Evolutionary conservation across 2,113 vertebrate genomes (phyloP).

Genomic region (Phyllostomus discolor): DNA sequence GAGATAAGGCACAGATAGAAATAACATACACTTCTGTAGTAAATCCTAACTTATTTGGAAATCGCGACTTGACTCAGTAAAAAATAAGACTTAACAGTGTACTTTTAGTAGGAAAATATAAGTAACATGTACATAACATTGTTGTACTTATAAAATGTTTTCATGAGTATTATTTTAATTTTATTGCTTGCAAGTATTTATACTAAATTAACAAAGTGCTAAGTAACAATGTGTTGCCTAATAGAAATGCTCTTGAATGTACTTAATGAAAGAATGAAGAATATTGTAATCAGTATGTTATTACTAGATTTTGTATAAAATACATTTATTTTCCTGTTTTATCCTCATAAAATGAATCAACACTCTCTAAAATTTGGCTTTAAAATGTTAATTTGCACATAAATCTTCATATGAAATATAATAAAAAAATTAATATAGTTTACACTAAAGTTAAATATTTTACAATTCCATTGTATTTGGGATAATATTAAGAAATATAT

Average conservation of each 20-base stretch:
- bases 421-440: conserved; percentile 19
- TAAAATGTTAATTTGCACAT: conserved; percentile 37
- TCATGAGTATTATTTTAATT: conserved; percentile 50
- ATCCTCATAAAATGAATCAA: conserved; percentile 50
- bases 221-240: background rate
- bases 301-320: conserved; percentile 25
- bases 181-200: conserved; percentile 49
- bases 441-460: background rate
- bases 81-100: background rate
- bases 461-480: background rate
- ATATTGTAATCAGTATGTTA: conserved; percentile 17
- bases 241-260: conserved; percentile 15
- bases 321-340: conserved; percentile 33
- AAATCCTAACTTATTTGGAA: conserved; percentile 9
- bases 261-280: conserved; percentile 55
- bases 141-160: conserved; percentile 32
- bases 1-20: conserved; percentile 21
- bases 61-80: background rate
- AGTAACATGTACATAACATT: background rate
- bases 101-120: background rate
- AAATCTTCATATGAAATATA: conserved; percentile 31
- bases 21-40: background rate
- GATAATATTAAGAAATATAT: background rate
- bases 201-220: conserved; percentile 33
- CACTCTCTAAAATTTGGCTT: background rate